phyloP scores from a whole-genome alignment of 1,140 invertebrate species.

The Uloborus diversus region DNA sequence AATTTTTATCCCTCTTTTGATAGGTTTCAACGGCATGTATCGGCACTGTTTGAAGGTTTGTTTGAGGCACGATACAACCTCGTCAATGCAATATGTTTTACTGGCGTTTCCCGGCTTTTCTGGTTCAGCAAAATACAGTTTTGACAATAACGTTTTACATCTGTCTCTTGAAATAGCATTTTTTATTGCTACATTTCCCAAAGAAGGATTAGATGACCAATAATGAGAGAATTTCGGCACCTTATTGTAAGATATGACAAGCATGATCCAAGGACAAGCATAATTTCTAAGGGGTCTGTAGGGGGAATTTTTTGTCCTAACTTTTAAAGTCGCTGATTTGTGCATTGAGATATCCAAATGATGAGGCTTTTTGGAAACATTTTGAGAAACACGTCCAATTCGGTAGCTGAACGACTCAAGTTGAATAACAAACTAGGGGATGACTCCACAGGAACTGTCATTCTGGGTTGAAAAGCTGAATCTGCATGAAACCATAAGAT shows the following conservation, averaged over 20 bases:
- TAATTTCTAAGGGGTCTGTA: conserved; percentile 43
- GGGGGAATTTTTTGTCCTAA: not conserved
- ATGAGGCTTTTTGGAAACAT: conserved; percentile 1
- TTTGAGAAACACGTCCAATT: conserved; percentile 1
- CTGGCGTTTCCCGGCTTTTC: not conserved
- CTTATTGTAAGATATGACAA: conserved; percentile 50
- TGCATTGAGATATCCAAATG: conserved; percentile 8
- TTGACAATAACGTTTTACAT: conserved; percentile 58
- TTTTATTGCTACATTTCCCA: conserved; percentile 61
- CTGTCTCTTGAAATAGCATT: conserved; percentile 57
- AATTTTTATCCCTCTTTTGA: conserved; percentile 58
- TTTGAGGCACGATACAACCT: conserved; percentile 21
- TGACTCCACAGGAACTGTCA: conserved; percentile 2
- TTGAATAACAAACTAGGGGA: not conserved
- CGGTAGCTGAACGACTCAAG: not conserved
- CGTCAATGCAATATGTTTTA: conserved; percentile 1
- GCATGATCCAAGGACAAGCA: conserved; percentile 46
- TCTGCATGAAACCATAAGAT: conserved; percentile 22
- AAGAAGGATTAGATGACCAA: conserved; percentile 58
- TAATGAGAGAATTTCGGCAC: conserved; percentile 52
- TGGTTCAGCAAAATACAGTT: conserved; percentile 59
- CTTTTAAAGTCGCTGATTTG: conserved; percentile 1
- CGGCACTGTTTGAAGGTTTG: conserved; percentile 10
- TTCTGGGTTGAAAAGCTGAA: not conserved
- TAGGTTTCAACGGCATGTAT: conserved; percentile 58